Percentiles rank a stretch among this genome's conserved stretches.
Conservation (phyloP, 2,797 vertebrate species). For the Loris lydekkerianus region DNA sequence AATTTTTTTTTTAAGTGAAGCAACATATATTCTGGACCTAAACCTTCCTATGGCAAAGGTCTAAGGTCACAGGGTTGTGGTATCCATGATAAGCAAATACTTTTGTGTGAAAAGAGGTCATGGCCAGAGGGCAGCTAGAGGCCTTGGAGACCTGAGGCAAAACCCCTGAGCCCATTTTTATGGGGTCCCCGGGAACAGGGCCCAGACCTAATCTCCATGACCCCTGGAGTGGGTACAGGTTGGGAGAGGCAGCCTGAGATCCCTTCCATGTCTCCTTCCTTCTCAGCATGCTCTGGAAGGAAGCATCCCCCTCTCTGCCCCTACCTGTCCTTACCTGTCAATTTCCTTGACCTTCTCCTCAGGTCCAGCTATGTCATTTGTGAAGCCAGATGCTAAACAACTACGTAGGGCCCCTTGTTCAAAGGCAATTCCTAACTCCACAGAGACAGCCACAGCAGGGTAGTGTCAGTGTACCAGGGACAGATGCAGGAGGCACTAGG, state of each 20-base stretch:
- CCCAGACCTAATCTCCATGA: not conserved
- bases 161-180: not conserved
- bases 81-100: not conserved
- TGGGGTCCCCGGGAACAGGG: not conserved
- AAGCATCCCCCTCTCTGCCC: not conserved
- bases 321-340: not conserved
- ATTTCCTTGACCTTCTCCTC: not conserved
- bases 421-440: not conserved
- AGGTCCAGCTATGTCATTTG: not conserved
- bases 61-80: not conserved
- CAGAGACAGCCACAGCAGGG: not conserved
- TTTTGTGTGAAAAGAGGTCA: not conserved
- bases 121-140: not conserved
- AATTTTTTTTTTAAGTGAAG: conserved; percentile 3
- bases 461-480: not conserved
- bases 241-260: not conserved
- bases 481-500: not conserved
- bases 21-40: not conserved
- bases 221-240: not conserved
- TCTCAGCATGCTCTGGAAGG: not conserved
- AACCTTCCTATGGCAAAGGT: not conserved
- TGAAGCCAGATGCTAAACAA: not conserved
- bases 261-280: not conserved
- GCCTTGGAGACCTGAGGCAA: not conserved
- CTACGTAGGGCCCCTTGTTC: not conserved